Conservation (phyloP, 2,888 invertebrate genomes). For the Sinohyriopsis cumingii region DNA sequence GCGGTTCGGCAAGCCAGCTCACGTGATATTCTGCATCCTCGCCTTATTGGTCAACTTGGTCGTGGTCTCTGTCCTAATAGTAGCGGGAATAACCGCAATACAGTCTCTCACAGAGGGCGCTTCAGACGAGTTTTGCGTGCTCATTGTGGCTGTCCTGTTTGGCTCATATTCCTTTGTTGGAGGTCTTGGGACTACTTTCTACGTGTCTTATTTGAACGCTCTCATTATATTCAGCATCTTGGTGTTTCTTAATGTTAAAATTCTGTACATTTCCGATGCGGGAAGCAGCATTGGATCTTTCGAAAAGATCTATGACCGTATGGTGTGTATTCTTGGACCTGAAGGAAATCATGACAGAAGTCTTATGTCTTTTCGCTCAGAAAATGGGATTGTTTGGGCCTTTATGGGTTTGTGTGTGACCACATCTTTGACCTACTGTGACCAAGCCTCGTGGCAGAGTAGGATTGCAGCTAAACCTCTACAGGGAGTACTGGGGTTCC, state of each 20-base stretch:
- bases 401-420: slow-evolving; percentile 54
- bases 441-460: slow-evolving; percentile 69
- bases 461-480: slow-evolving; percentile 66
- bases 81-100: slow-evolving; percentile 54
- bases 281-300: slow-evolving; percentile 35
- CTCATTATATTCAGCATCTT: slow-evolving; percentile 54
- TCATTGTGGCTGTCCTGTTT: slow-evolving; percentile 60
- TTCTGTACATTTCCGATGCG: slow-evolving; percentile 42
- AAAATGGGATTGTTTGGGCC: slow-evolving; percentile 53
- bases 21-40: slow-evolving; percentile 56
- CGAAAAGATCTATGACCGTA: slow-evolving; percentile 43
- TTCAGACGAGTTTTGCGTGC: slow-evolving; percentile 57
- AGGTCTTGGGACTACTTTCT: slow-evolving; percentile 65
- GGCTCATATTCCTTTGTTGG: slow-evolving; percentile 62
- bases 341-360: slow-evolving; percentile 50
- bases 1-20: slow-evolving; percentile 55
- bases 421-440: slow-evolving; percentile 56
- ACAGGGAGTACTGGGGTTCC: slow-evolving; percentile 65
- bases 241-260: slow-evolving; percentile 47
- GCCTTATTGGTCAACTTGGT: slow-evolving; percentile 62
- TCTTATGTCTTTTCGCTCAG: slow-evolving; percentile 56
- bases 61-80: slow-evolving; percentile 53
- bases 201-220: slow-evolving; percentile 67
- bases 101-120: slow-evolving; percentile 53
- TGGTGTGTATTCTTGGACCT: slow-evolving; percentile 44